Base-by-base conservation (phyloP, 2,797 vertebrate species). In the Lateolabrax maculatus region DNA sequence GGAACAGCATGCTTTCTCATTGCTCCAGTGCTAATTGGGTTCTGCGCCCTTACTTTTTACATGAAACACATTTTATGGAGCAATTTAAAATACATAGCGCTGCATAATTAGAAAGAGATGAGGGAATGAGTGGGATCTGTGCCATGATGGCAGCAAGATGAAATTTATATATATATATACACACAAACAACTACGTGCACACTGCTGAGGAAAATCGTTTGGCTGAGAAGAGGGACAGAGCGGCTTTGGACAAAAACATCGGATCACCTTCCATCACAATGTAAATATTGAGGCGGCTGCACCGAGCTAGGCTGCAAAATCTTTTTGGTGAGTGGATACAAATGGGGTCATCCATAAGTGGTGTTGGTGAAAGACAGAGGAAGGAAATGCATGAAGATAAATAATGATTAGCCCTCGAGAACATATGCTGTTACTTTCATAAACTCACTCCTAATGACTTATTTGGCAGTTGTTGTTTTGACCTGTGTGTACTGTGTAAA, bases 21-120 rank as follows among this genome's bases (percentile, higher is more conserved):
- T 87, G 88, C 90, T 84, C 77, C 36, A 0, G 29, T 25, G 41
- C 90, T 95, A 95, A 95, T 95, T 95, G 91, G 92, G 89, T 93
- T 93, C 90, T 90, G 85, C 74, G 52, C 84, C 90, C 89, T 93
- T 89, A 84, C 90, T 87, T 93, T 91, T 92, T 86, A 92, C 91
- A 92, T 91, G 87, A 95, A 93, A 93, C 84, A 87, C 83, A 63
- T 92, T 94, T 94, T 92, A 93, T 88, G 83, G 89, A 84, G 88
- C 85, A 88, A 91, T 92, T 93, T 90, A 90, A 90, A 93, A 91
- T 77, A 89, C 57, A 55, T 86, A 80, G 77, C 9, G 56, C 60
- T 36, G 79, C 83, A 71, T 93, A 92, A 93, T 94, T 91, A 90
- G 87, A 92, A 87, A 72, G 76, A 84, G 81, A 91, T 56, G 88